Conservation (phyloP, 2,888 invertebrate species). For the Atethmia centrago region DNA sequence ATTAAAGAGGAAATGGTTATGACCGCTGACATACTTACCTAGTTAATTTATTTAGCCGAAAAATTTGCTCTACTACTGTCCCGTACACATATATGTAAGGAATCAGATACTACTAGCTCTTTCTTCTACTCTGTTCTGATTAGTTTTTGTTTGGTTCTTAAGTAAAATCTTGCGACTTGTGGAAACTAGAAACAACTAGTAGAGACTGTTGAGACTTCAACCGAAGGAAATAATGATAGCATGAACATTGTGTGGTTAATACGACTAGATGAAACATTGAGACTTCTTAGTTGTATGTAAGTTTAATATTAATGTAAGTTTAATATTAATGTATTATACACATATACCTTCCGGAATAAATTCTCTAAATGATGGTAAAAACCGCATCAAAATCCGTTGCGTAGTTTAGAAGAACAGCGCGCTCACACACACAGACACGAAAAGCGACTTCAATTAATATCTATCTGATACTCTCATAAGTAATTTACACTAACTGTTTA, state of each 20-base stretch:
- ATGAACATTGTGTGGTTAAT: neutral
- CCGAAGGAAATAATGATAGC: neutral
- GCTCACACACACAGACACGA: too few species aligned
- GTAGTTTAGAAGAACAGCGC: too few species aligned
- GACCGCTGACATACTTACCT: neutral
- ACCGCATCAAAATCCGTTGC: neutral
- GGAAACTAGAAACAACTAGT: neutral
- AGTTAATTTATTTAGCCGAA: too few species aligned
- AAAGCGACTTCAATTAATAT: neutral
- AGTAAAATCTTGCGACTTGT: neutral
- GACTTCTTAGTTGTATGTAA: neutral
- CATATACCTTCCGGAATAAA: too few species aligned
- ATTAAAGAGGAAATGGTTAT: neutral
- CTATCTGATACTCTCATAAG: neutral
- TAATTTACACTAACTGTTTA: constrained; percentile 14
- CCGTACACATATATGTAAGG: too few species aligned
- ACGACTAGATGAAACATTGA: neutral
- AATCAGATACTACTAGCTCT: neutral
- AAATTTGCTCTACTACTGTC: neutral
- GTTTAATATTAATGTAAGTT: too few species aligned
- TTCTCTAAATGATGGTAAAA: neutral
- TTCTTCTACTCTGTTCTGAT: neutral
- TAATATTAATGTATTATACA: too few species aligned
- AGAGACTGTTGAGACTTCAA: neutral
- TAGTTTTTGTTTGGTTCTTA: neutral